Evolutionary conservation across 2,113 vertebrate species (phyloP).

Genomic region (Tor tambroides): DNA sequence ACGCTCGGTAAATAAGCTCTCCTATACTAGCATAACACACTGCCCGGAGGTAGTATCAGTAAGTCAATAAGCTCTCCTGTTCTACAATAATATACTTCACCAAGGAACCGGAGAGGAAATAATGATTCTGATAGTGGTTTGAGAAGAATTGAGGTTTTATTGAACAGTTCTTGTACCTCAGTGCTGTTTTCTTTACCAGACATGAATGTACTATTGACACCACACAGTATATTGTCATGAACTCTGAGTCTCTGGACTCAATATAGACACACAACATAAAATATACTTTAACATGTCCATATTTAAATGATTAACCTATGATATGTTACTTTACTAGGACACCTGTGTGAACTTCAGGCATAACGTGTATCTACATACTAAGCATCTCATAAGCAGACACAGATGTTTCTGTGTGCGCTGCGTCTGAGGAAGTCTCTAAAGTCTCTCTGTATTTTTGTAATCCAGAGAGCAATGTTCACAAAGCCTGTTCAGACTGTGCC

Average conservation of each 20-base stretch:
- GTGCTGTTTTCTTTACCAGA: neutral
- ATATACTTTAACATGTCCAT: neutral
- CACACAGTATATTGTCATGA: neutral
- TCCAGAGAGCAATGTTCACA: constrained; percentile 42
- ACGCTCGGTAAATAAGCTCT: constrained; percentile 37
- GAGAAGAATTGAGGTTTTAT: neutral
- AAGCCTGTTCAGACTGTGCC: constrained; percentile 41
- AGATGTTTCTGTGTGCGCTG: constrained; percentile 24
- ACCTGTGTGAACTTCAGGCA: neutral
- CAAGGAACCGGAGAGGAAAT: neutral
- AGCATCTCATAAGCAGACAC: neutral
- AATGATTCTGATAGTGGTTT: neutral
- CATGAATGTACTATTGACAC: neutral
- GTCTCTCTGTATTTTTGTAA: constrained; percentile 46
- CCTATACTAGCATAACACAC: constrained; percentile 48
- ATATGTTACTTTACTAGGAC: neutral
- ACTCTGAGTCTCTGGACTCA: neutral
- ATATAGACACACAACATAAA: neutral
- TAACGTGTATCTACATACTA: neutral
- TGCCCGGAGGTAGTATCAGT: neutral
- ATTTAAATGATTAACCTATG: neutral
- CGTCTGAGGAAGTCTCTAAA: constrained; percentile 35
- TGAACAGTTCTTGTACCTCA: neutral
- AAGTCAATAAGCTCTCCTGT: constrained; percentile 41
- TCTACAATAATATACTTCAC: constrained; percentile 40